Evolutionary conservation across 2,888 invertebrate species (phyloP).

Genomic region (Ischnura elegans): DNA sequence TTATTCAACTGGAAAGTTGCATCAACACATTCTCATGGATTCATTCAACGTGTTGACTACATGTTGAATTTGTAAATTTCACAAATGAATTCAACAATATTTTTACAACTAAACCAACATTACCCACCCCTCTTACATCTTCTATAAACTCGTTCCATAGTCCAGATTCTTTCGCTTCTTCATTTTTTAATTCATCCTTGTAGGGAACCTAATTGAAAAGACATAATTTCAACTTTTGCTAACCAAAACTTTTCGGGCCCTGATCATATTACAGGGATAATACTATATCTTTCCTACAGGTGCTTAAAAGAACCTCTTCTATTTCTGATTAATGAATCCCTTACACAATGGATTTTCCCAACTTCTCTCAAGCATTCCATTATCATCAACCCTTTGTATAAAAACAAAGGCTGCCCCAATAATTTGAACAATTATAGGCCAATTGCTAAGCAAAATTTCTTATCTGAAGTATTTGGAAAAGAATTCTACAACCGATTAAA

Average conservation of each 20-base stretch:
- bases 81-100: neutral
- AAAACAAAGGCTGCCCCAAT: neutral
- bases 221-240: neutral
- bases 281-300: neutral
- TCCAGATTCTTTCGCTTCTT: neutral
- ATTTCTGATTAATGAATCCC: conserved; percentile 1
- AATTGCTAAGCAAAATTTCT: too few species aligned
- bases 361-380: neutral
- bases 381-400: neutral
- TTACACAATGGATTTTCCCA: neutral
- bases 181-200: neutral
- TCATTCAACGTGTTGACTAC: neutral
- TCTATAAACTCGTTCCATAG: neutral
- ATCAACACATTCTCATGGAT: neutral
- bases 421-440: neutral
- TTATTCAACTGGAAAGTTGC: neutral
- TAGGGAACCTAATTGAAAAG: neutral
- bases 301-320: neutral
- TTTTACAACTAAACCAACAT: too few species aligned
- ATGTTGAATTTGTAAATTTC: neutral
- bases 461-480: too few species aligned
- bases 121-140: neutral
- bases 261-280: neutral
- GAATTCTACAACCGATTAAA: too few species aligned
- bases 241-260: neutral